Evolutionary conservation across 2,797 vertebrate species (phyloP).

Genomic region (Trachurus trachurus): DNA sequence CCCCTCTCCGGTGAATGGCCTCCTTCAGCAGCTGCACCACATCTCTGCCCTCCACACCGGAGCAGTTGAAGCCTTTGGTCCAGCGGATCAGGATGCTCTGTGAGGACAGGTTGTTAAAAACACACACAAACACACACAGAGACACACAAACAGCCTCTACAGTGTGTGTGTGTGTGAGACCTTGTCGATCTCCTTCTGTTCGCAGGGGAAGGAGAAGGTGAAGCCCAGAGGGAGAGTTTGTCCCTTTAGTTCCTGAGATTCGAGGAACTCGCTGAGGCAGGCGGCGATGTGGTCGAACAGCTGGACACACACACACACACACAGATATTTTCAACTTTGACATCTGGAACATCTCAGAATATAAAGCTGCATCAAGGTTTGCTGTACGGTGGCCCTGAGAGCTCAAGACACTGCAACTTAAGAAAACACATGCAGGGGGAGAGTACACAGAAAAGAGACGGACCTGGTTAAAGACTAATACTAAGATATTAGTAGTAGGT

Average conservation of each 20-base stretch:
- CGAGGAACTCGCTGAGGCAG: constrained; percentile 85
- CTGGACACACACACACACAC: constrained; percentile 70
- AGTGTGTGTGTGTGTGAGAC: constrained; percentile 68
- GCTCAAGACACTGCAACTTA: no score
- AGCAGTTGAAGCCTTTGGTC: constrained; percentile 90
- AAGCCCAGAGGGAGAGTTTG: constrained; percentile 85
- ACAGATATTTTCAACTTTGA: neutral
- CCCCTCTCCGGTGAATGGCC: constrained; percentile 84
- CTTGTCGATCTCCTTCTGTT: constrained; percentile 86
- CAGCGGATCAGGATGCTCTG: constrained; percentile 91
- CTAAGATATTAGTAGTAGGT: no score
- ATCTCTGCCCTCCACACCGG: constrained; percentile 86
- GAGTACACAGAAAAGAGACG: no score
- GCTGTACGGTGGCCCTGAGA: no score
- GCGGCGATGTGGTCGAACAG: constrained; percentile 90
- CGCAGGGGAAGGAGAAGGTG: constrained; percentile 91
- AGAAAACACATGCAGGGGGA: no score
- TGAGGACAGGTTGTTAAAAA: neutral
- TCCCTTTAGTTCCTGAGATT: constrained; percentile 67
- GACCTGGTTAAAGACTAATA: no score
- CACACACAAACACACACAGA: no score
- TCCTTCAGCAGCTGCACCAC: constrained; percentile 87
- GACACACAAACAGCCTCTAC: no score
- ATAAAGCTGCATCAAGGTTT: no score
- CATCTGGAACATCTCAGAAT: neutral